Conservation (phyloP, 2,888 invertebrate species). For the Ptychoptera contaminata region DNA sequence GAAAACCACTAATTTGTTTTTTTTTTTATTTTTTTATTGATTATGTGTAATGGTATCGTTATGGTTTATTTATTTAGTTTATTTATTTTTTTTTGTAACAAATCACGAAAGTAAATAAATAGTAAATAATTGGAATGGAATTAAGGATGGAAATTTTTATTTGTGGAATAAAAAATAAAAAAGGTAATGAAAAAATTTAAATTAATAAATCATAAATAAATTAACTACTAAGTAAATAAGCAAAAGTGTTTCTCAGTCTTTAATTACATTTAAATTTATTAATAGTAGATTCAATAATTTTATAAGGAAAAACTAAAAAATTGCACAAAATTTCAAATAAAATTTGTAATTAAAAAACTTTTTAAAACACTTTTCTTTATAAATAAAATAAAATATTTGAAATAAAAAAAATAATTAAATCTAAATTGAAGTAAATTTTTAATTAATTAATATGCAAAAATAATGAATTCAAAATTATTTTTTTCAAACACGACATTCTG, state of each 20-base stretch:
- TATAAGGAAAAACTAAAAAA: conserved; percentile 5
- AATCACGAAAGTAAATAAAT: conserved; percentile 6
- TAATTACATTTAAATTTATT: no score
- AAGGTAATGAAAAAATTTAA: conserved; percentile 11
- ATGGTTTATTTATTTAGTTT: conserved; percentile 1
- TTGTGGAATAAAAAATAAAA: conserved; percentile 6
- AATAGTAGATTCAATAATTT: not conserved
- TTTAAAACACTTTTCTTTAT: not conserved
- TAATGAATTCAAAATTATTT: no score
- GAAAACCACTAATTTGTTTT: conserved; percentile 49
- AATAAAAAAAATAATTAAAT: not conserved
- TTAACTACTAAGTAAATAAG: conserved; percentile 8
- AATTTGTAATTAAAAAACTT: conserved; percentile 5
- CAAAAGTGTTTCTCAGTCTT: not conserved
- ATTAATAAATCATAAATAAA: conserved; percentile 7
- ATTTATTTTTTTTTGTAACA: conserved; percentile 3
- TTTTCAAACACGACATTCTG: no score
- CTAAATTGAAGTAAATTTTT: no score
- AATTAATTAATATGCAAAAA: no score
- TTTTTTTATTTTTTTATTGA: conserved; percentile 1
- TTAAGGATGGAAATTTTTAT: conserved; percentile 5
- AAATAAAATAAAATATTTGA: not conserved
- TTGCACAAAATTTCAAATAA: conserved; percentile 8
- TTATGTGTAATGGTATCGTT: conserved; percentile 10
- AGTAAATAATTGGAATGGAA: conserved; percentile 5